These are phyloP conservation scores for Trichoplax adhaerens DNA, from an alignment of 37 sponge, comb jelly and placozoan genomes.

Conservation along the genomic window DNA sequence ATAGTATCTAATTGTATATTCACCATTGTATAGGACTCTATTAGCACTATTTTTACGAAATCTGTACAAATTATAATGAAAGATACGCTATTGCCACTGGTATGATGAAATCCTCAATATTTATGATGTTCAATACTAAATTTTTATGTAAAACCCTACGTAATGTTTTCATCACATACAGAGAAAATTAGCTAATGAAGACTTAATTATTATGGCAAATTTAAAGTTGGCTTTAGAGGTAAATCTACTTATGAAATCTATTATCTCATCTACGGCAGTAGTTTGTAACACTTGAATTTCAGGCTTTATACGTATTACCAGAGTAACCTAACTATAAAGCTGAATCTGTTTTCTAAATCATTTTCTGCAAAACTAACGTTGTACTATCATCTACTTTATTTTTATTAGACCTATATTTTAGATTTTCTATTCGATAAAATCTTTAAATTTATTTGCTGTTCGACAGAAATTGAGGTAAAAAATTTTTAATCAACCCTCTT, in stretches of 20 bases:
- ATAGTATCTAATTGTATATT: too few relatives aligned
- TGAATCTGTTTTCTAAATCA: not conserved
- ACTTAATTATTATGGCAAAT: not conserved
- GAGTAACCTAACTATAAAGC: not conserved
- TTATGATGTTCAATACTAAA: too few relatives aligned
- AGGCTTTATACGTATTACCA: too few relatives aligned
- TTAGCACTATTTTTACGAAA: constrained; percentile 1
- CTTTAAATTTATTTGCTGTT: constrained; percentile 43
- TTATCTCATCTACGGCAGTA: too few relatives aligned
- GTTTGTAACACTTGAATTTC: too few relatives aligned
- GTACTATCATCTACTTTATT: not conserved
- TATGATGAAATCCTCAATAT: too few relatives aligned
- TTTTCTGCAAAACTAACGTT: not conserved
- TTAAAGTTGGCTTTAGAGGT: constrained; percentile 4
- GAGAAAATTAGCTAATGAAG: too few relatives aligned
- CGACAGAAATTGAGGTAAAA: constrained; percentile 26
- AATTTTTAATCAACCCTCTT: too few relatives aligned
- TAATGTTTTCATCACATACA: too few relatives aligned
- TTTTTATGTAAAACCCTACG: constrained; percentile 15
- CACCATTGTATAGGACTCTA: constrained; percentile 6
- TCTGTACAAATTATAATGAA: constrained; percentile 3
- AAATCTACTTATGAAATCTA: not conserved
- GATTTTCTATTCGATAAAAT: constrained; percentile 25
- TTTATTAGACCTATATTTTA: constrained; percentile 55
- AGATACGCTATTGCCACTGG: not conserved